Conservation (phyloP, 1,140 invertebrate species). For the Drosophila grimshawi region DNA sequence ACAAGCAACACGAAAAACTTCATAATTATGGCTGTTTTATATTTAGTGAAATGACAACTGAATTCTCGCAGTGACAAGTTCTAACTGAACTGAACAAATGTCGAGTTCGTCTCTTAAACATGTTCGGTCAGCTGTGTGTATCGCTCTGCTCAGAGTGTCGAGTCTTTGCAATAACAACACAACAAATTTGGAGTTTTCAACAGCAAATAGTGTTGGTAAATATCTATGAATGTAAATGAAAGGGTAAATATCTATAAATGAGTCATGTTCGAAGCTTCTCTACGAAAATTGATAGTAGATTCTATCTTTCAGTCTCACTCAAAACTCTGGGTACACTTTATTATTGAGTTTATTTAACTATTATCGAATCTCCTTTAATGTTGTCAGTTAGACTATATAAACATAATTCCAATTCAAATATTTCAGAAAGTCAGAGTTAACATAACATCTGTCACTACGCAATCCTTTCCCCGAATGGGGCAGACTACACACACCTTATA, state of each 20-base stretch:
- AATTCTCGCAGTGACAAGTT: background rate
- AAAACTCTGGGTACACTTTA: no score
- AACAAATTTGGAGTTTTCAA: background rate
- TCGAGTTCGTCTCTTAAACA: background rate
- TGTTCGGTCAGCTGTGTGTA: background rate
- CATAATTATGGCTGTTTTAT: background rate
- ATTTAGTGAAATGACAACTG: background rate
- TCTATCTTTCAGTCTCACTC: no score
- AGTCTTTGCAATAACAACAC: background rate
- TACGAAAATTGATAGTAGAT: no score
- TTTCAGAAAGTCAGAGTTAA: no score
- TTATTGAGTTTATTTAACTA: no score
- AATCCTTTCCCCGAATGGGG: no score
- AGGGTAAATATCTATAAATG: no score
- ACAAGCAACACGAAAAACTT: constrained; percentile 2
- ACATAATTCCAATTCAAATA: no score
- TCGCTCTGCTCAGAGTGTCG: background rate
- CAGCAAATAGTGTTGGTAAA: background rate
- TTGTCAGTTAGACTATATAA: no score
- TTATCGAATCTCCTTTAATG: no score
- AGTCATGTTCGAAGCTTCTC: no score
- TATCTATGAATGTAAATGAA: background rate
- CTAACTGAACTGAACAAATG: background rate
- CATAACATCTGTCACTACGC: no score
- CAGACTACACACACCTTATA: constrained; percentile 22